Conservation (phyloP, 2,888 invertebrate species). For the Saturnia pavonia region DNA sequence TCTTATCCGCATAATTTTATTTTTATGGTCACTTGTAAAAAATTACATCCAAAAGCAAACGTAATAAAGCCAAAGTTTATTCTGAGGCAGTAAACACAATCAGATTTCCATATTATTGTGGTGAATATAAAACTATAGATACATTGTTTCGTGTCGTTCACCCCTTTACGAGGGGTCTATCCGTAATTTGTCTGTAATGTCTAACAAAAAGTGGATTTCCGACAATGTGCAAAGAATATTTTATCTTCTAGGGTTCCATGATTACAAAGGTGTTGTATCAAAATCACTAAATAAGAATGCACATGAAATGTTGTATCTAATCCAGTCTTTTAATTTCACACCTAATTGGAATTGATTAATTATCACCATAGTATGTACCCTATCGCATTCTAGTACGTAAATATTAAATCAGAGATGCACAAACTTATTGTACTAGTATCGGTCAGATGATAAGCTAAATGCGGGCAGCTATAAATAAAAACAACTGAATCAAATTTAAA, state of each 20-base stretch:
- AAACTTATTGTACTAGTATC: no score
- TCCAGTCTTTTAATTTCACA: background rate
- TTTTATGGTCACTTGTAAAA: constrained; percentile 35
- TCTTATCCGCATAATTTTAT: background rate
- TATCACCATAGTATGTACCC: no score
- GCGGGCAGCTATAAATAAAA: no score
- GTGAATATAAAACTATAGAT: constrained; percentile 41
- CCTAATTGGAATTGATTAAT: background rate
- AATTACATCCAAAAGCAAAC: constrained; percentile 44
- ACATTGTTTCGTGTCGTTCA: constrained; percentile 57
- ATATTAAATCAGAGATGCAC: no score
- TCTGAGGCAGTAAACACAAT: constrained; percentile 49
- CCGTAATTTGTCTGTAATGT: constrained; percentile 44
- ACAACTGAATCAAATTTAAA: no score
- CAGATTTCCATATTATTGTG: constrained; percentile 58
- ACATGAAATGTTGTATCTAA: background rate
- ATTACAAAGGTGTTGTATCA: background rate
- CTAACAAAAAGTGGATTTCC: constrained; percentile 38
- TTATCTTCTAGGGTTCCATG: constrained; percentile 31
- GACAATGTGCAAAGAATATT: constrained; percentile 38
- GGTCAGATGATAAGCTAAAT: no score
- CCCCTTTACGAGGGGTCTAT: constrained; percentile 39
- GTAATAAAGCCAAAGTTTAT: constrained; percentile 52
- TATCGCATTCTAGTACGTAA: no score
- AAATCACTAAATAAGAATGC: background rate